Conservation (phyloP, 2,113 vertebrate genomes). For the Aegithalos caudatus region DNA sequence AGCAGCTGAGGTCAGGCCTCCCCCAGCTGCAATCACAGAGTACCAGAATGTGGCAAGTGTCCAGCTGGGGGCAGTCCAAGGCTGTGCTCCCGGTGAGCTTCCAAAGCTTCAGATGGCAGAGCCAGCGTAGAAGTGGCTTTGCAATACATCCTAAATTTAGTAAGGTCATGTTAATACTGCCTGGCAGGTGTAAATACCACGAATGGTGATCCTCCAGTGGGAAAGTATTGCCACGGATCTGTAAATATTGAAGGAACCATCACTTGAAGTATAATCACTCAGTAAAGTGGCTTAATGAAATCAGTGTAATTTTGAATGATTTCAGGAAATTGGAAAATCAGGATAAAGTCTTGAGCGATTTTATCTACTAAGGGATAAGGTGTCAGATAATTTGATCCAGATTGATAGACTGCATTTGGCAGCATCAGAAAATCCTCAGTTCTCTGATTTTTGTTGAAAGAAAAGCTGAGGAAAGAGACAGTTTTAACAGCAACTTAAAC, state of each 20-base stretch:
- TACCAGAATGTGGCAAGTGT: neutral
- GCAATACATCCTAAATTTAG: conserved; percentile 38
- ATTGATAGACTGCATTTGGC: neutral
- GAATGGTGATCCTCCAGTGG: neutral
- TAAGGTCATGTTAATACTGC: conserved; percentile 6
- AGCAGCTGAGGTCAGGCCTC: neutral
- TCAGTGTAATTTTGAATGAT: neutral
- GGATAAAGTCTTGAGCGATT: neutral
- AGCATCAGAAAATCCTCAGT: neutral
- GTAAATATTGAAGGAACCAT: neutral
- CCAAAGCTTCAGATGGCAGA: neutral
- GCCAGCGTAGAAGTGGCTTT: neutral
- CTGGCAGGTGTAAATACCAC: conserved; percentile 42
- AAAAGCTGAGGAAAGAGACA: neutral
- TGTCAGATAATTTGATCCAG: neutral
- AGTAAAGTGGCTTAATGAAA: neutral
- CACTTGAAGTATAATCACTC: neutral
- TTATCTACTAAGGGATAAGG: neutral
- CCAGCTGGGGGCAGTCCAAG: conserved; percentile 20
- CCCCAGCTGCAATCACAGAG: neutral
- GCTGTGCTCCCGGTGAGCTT: neutral
- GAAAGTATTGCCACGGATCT: neutral
- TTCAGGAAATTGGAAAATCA: neutral
- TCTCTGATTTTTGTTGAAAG: neutral
- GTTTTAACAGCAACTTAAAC: neutral